phyloP scores from a whole-genome alignment of 2,797 vertebrate species.

The Molothrus aeneus region DNA sequence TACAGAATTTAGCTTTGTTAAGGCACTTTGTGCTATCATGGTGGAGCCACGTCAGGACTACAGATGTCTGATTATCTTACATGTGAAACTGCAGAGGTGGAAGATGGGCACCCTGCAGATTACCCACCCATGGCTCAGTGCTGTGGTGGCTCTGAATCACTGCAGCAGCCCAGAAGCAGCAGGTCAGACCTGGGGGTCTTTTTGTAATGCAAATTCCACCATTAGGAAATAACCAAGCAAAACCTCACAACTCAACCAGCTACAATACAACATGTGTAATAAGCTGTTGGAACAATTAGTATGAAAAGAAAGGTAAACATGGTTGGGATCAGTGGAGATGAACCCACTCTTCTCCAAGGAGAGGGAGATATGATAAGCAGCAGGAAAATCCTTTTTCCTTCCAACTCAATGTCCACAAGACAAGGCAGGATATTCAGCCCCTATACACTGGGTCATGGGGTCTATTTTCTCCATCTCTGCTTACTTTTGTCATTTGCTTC shows the following conservation, averaged over 20 bases:
- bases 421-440: neutral
- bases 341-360: neutral
- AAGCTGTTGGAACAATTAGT: neutral
- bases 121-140: neutral
- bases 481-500: neutral
- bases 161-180: neutral
- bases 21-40: neutral
- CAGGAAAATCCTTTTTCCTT: neutral
- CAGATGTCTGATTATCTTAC: neutral
- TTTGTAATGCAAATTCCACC: neutral
- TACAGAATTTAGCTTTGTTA: neutral
- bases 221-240: neutral
- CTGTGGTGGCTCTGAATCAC: neutral
- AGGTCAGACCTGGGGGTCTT: neutral
- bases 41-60: neutral
- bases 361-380: neutral
- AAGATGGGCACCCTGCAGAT: neutral
- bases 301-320: neutral
- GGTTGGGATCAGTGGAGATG: neutral
- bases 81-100: neutral
- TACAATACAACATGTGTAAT: neutral
- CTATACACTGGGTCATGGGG: neutral
- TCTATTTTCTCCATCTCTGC: neutral
- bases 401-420: neutral
- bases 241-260: neutral